Conservation (phyloP, 2,888 invertebrate genomes). For the Melinopterus prodromus region DNA sequence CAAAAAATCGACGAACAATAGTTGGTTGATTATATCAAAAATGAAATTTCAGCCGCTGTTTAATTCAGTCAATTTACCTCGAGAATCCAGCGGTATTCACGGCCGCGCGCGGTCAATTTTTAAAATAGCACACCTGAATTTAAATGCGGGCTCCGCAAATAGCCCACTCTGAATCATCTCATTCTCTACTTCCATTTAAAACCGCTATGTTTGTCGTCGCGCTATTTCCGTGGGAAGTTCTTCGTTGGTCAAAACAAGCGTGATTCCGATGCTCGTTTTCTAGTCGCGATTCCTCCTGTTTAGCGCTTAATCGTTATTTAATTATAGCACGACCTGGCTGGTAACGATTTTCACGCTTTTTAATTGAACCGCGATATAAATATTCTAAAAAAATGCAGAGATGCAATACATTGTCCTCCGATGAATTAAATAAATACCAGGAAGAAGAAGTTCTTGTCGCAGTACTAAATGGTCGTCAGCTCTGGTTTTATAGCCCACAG, state of each 20-base stretch:
- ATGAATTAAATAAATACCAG: background rate
- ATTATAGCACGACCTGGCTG: background rate
- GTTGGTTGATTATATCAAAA: too few species aligned
- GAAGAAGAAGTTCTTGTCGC: background rate
- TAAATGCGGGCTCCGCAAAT: background rate
- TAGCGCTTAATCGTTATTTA: background rate
- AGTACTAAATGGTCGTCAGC: background rate
- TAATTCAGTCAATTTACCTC: too few species aligned
- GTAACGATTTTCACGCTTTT: too few species aligned
- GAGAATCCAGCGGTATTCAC: background rate
- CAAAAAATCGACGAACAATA: too few species aligned
- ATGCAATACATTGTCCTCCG: background rate
- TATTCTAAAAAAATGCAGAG: background rate
- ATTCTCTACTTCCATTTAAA: conserved; percentile 4
- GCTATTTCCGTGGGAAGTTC: conserved; percentile 4
- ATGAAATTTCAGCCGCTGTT: too few species aligned
- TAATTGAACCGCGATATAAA: too few species aligned
- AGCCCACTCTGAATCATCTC: background rate
- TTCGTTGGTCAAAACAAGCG: background rate
- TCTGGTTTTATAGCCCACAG: background rate
- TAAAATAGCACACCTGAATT: background rate
- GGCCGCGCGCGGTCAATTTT: background rate
- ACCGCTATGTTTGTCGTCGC: background rate
- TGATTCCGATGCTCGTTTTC: background rate
- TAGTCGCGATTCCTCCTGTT: background rate